Conservation (phyloP, 1,140 invertebrate genomes). For the Drosophila takahashii region DNA sequence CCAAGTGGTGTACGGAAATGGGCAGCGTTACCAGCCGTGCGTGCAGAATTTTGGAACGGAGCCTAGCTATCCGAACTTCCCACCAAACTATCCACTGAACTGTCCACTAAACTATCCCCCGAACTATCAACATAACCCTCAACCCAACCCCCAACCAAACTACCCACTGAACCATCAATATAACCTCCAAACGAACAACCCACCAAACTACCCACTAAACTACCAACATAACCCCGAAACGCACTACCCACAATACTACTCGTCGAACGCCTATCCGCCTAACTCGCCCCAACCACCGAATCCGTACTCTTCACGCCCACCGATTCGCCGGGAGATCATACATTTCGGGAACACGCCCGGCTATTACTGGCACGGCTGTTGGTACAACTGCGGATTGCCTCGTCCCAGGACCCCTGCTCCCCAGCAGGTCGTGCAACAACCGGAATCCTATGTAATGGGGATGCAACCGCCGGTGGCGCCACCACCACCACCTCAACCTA, state of each 20-base stretch:
- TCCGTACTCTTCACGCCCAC: not conserved
- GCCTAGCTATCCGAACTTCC: too few relatives aligned
- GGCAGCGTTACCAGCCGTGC: not conserved
- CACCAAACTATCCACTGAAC: too few relatives aligned
- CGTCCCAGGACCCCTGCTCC: not conserved
- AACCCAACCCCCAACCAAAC: too few relatives aligned
- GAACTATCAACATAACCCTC: too few relatives aligned
- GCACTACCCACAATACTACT: too few relatives aligned
- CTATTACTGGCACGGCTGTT: not conserved
- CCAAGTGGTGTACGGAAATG: not conserved
- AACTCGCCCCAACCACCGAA: not conserved
- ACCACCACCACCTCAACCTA: not conserved
- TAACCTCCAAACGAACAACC: too few relatives aligned
- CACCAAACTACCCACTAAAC: too few relatives aligned
- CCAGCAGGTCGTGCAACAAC: not conserved
- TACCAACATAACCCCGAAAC: too few relatives aligned
- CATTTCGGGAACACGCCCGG: not conserved
- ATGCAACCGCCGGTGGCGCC: not conserved
- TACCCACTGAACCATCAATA: too few relatives aligned
- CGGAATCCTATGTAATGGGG: not conserved
- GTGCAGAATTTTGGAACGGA: too few relatives aligned
- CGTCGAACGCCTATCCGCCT: not conserved
- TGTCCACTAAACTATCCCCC: too few relatives aligned
- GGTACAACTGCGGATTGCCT: not conserved
- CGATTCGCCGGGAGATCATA: fast-evolving